phyloP scores from a whole-genome alignment of 1,140 invertebrate species.

The Tribolium castaneum region DNA sequence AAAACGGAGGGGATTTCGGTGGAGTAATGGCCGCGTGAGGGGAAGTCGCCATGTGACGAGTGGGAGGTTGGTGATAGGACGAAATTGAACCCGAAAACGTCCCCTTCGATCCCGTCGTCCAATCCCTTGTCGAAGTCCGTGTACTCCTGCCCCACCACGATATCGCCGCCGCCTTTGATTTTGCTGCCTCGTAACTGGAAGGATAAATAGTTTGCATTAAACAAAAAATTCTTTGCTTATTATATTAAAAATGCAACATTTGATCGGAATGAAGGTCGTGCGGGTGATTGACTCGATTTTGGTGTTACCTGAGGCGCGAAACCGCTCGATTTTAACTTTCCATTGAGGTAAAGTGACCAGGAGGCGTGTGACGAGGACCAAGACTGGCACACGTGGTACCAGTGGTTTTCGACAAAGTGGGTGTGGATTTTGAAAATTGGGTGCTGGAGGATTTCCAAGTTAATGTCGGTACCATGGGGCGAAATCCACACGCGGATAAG shows the following conservation, averaged over 20 bases:
- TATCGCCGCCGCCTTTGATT: conserved; percentile 71
- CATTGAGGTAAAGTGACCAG: conserved; percentile 72
- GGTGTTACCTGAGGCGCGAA: conserved; percentile 65
- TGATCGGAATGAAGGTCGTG: too few relatives aligned
- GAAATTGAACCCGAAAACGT: conserved; percentile 75
- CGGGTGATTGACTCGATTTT: not conserved
- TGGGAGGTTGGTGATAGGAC: conserved; percentile 69
- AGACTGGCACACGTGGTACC: conserved; percentile 76
- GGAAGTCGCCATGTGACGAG: not conserved
- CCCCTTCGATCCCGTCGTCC: conserved; percentile 74
- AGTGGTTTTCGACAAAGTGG: conserved; percentile 67
- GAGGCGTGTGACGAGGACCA: conserved; percentile 71
- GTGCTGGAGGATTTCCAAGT: conserved; percentile 69
- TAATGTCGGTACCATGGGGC: conserved; percentile 67
- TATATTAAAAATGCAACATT: too few relatives aligned
- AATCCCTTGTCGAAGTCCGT: conserved; percentile 72
- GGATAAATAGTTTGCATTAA: not conserved
- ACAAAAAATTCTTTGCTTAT: too few relatives aligned
- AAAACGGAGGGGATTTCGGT: conserved; percentile 38
- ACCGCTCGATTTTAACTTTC: conserved; percentile 64
- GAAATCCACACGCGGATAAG: conserved; percentile 72
- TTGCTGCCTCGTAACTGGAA: conserved; percentile 59
- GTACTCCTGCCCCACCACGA: conserved; percentile 76
- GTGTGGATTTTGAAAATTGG: conserved; percentile 65
- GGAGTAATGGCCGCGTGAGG: conserved; percentile 2